A percentile compares a stretch with the other conserved stretches of the same genome.
phyloP scores from a whole-genome alignment of 2,113 vertebrate genomes.

The Plecotus auritus region DNA sequence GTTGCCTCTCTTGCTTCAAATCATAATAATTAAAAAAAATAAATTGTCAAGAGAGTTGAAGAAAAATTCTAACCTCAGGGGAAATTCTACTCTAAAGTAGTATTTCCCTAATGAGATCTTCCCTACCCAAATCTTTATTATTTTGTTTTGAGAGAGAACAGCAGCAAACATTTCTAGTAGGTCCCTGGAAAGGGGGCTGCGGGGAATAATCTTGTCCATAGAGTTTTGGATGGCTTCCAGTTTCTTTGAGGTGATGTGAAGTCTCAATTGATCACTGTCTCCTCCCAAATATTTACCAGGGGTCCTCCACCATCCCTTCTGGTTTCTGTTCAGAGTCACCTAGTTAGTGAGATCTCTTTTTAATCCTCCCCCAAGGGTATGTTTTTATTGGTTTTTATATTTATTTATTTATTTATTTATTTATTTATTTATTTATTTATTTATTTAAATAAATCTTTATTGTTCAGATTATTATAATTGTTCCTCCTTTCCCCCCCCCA shows the following conservation, averaged over 20 bases:
- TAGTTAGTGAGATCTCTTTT: background rate
- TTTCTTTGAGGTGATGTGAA: background rate
- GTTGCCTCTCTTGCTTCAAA: background rate
- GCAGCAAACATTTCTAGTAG: background rate
- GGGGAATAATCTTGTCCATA: background rate
- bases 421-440: too few relatives aligned
- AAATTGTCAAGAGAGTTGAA: constrained; percentile 37
- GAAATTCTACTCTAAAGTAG: background rate
- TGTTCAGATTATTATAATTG: too few relatives aligned
- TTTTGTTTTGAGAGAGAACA: constrained; percentile 33
- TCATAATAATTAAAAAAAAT: background rate
- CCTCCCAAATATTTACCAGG: background rate
- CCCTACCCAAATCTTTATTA: constrained; percentile 39
- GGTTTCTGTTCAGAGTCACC: background rate
- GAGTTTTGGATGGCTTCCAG: background rate
- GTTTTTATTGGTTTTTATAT: background rate
- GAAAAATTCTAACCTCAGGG: constrained; percentile 33
- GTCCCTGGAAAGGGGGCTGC: background rate
- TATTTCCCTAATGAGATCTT: constrained; percentile 4
- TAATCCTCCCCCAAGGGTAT: background rate
- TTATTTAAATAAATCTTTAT: too few relatives aligned
- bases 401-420: too few relatives aligned
- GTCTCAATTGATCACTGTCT: background rate
- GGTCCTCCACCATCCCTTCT: background rate
- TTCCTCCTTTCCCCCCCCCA: too few relatives aligned